Conservation (phyloP, 2,888 invertebrate genomes). For the Idaea aversata region DNA sequence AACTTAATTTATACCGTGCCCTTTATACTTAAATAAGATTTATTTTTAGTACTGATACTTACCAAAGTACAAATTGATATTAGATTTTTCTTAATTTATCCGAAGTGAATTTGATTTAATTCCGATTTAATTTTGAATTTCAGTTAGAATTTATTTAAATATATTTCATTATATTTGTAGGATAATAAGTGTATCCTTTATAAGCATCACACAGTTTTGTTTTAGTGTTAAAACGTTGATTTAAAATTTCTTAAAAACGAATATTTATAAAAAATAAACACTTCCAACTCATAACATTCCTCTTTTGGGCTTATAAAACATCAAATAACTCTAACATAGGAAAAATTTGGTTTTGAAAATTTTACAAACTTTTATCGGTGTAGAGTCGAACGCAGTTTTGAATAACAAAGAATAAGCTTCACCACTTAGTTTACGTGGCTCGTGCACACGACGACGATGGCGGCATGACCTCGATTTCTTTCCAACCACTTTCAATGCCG, state of each 20-base stretch:
- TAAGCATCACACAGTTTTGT: too few species aligned
- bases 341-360: background rate
- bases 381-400: constrained; percentile 19
- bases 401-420: constrained; percentile 48
- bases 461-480: constrained; percentile 78
- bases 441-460: constrained; percentile 44
- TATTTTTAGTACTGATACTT: background rate
- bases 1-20: background rate
- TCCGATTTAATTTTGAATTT: background rate
- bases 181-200: too few species aligned
- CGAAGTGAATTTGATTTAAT: background rate
- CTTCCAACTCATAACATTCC: too few species aligned
- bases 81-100: background rate
- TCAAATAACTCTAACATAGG: background rate
- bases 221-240: too few species aligned
- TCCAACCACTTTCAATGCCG: constrained; percentile 77
- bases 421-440: constrained; percentile 61
- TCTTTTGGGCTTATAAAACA: too few species aligned
- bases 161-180: too few species aligned
- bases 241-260: too few species aligned
- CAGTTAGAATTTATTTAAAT: too few species aligned
- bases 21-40: background rate
- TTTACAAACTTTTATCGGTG: background rate
- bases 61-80: background rate
- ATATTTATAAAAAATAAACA: too few species aligned